Evolutionary conservation across 2,888 invertebrate genomes (phyloP), one percentile per base, ranked within the genome.

Genomic region (Drosophila mayaguana): DNA sequence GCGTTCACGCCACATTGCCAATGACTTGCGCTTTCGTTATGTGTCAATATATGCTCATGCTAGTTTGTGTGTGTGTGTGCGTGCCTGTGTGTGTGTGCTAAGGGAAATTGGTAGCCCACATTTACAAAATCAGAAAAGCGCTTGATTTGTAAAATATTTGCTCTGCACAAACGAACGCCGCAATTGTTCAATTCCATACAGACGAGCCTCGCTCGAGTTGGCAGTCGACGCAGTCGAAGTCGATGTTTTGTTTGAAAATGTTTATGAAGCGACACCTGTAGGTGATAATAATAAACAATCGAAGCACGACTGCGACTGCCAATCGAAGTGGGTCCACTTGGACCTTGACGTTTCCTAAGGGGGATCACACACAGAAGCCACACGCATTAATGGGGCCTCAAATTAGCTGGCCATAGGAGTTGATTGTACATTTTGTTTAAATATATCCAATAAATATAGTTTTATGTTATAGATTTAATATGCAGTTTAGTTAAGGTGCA

Each of bases 41-140:
- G 78, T 84, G 82, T 77, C 77, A 77, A 80, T 80, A 80, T 74
- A 51, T 86, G 78, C 78, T 77, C 71, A 77, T 63, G 62, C 34
- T 45, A 42, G 45, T 28, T 72, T 54, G 63, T 55, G 32, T 48
- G 62, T 50, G 79, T 70, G 62, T 45, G 67, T 62, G 69, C 56
- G 69, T 46, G 25, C 40, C 60, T 46, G 60, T 46, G 72, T 88
- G 75, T 72, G 80, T 88, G 72, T 82, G 72, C 85, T 59, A 68
- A 89, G 86, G 82, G 84, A 86, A 86, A 86, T 86, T 86, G 86
- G 87, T 86, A 89, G 86, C 89, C 86, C 87, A 86, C 86, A 89
- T 89, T 88, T 88, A 85, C 83, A 85, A 86, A 86, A 86, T 88
- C 85, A 86, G 89, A 88, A 88, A 86, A 86, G 87, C 89, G 89